These are phyloP conservation scores for Macquaria ambigua DNA, from an alignment of 2,113 vertebrate genomes.

Conservation along the genomic window DNA sequence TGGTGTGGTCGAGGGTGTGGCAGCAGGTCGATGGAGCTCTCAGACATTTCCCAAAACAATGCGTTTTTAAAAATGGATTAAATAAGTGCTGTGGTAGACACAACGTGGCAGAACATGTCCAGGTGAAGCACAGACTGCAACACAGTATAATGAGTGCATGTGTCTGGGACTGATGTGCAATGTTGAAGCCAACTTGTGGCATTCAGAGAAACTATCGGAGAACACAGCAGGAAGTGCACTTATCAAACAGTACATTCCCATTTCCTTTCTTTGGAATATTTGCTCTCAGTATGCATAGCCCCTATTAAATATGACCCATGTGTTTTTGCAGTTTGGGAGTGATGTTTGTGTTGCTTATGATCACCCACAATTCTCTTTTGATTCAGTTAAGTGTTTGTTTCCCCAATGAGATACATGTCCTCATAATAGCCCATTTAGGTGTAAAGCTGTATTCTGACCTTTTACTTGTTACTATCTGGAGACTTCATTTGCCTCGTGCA, in stretches of 20 bases:
- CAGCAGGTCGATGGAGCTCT: neutral
- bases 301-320: neutral
- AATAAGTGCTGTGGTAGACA: neutral
- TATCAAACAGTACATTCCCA: conserved; percentile 43
- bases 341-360: neutral
- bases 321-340: neutral
- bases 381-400: neutral
- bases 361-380: neutral
- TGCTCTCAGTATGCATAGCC: neutral
- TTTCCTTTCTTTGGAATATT: conserved; percentile 34
- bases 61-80: neutral
- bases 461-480: neutral
- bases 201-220: conserved; percentile 35
- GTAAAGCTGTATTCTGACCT: conserved; percentile 10
- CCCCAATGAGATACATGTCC: neutral
- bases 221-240: conserved; percentile 51
- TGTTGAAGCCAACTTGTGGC: neutral
- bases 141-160: neutral
- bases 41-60: neutral
- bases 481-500: neutral
- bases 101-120: neutral
- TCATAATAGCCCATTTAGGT: neutral
- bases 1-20: conserved; percentile 24
- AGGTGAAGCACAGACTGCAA: neutral
- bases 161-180: neutral